Conservation (phyloP, 2,113 vertebrate genomes). For the Eupsittula cactorum region DNA sequence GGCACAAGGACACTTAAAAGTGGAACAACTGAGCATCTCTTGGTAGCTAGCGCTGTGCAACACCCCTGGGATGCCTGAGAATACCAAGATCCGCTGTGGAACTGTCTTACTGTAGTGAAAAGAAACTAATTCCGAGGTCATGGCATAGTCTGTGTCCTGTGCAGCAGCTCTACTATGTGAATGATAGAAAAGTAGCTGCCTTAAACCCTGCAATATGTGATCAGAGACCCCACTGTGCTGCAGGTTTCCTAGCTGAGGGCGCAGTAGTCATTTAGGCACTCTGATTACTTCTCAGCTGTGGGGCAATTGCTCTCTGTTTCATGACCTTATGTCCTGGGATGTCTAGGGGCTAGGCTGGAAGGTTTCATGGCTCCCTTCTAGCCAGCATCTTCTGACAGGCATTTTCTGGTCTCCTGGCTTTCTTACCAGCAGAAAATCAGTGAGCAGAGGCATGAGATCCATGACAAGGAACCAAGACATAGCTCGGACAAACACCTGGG, state of each 20-base stretch:
- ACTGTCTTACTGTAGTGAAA: background rate
- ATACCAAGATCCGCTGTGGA: background rate
- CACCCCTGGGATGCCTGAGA: constrained; percentile 13
- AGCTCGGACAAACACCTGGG: background rate
- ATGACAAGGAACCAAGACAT: background rate
- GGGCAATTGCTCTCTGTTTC: background rate
- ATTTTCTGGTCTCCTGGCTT: background rate
- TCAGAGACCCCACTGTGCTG: background rate
- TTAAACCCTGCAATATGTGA: background rate
- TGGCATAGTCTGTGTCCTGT: background rate
- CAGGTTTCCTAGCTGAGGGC: background rate
- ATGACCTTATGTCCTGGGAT: background rate
- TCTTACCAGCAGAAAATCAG: background rate
- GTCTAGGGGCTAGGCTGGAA: background rate
- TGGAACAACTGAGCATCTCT: constrained; percentile 41
- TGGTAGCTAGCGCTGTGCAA: constrained; percentile 25
- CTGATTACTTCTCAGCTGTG: background rate
- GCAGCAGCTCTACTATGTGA: background rate
- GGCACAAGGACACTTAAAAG: constrained; percentile 66
- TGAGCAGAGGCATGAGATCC: background rate
- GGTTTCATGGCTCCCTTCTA: background rate
- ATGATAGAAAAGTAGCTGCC: background rate
- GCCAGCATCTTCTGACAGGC: background rate
- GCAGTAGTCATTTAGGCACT: background rate
- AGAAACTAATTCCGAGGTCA: background rate